Evolutionary conservation across 1,140 invertebrate genomes (phyloP), one percentile per base, ranked within the genome.

Genomic region (Drosophila guanche): DNA sequence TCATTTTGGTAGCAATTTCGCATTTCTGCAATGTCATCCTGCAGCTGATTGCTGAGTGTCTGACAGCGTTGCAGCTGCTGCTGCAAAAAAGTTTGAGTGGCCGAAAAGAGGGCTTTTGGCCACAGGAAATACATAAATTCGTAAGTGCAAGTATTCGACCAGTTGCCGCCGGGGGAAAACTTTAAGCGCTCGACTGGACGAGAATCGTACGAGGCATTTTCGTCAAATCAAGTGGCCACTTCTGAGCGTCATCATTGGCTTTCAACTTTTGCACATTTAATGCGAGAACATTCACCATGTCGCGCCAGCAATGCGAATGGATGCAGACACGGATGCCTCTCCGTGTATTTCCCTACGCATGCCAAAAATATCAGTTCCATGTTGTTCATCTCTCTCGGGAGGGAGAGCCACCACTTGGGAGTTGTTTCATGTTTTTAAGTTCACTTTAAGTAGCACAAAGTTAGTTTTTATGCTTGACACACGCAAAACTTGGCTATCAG

Each of bases 371-470:
- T 8, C 33, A 37, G 33, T 12, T 10, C 40, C 43, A 25, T 37
- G 52, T 58, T 63, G 45, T 27, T 67, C 33, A 4, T 23, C 53
- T 41, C 23, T 50, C 47, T 27, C 54, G 27, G 41, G 42, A 20
- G 51, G 63, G 65, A 7, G 14, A 16, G 16, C 6, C 37, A 42
- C 37, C 65, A 67, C 65, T 67, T 33, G 65, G 65, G 80, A 85
- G 75, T 85, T 86, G 73, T 74, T 81, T 81, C 80, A 70, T 86
- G 81, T 85, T 86, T 70, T 85, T 86, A 85, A 86, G 80, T 85
- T 85, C 68, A 41, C 80, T 85, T 85, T 86, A 80, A 85, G 80
- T 81, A 86, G 81, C 80, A 86, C 50, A 72, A 80, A 86, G 80
- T 85, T 85, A 77, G 80, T 85, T 85, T 85, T 85, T 74, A 85